phyloP scores from a whole-genome alignment of 2,888 invertebrate species.

The Cheilosia urbana region DNA sequence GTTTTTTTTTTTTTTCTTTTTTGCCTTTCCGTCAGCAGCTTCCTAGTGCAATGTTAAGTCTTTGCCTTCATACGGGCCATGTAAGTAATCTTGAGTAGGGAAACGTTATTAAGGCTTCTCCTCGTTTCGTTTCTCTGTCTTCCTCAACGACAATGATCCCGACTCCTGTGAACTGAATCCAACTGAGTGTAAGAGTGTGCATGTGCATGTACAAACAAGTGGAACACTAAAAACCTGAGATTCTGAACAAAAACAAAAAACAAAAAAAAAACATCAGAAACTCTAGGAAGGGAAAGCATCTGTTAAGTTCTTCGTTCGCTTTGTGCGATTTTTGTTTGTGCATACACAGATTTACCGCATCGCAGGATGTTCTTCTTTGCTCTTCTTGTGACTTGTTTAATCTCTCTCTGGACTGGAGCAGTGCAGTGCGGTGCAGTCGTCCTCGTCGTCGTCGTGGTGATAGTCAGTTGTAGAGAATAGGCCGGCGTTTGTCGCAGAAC shows the following conservation, averaged over 20 bases:
- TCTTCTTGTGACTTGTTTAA: constrained; percentile 35
- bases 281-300: constrained; percentile 68
- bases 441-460: constrained; percentile 2
- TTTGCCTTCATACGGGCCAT: constrained; percentile 68
- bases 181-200: constrained; percentile 27
- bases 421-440: constrained; percentile 54
- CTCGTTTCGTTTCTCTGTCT: constrained; percentile 18
- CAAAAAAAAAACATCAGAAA: constrained; percentile 34
- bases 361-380: constrained; percentile 71
- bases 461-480: constrained; percentile 72
- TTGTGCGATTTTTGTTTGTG: constrained; percentile 60
- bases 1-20: constrained; percentile 36
- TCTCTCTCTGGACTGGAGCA: constrained; percentile 42
- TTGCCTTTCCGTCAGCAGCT: constrained; percentile 6
- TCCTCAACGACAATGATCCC: constrained; percentile 55
- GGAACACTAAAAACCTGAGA: constrained; percentile 60
- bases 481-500: constrained; percentile 73
- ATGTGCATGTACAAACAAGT: constrained; percentile 45
- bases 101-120: constrained; percentile 61
- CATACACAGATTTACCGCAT: constrained; percentile 74
- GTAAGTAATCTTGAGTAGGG: constrained; percentile 67
- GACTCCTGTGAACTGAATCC: constrained; percentile 67
- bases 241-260: too few relatives aligned
- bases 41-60: constrained; percentile 70
- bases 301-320: constrained; percentile 27